phyloP scores from a whole-genome alignment of 2,113 vertebrate genomes.

The Protomyctophum bolini region DNA sequence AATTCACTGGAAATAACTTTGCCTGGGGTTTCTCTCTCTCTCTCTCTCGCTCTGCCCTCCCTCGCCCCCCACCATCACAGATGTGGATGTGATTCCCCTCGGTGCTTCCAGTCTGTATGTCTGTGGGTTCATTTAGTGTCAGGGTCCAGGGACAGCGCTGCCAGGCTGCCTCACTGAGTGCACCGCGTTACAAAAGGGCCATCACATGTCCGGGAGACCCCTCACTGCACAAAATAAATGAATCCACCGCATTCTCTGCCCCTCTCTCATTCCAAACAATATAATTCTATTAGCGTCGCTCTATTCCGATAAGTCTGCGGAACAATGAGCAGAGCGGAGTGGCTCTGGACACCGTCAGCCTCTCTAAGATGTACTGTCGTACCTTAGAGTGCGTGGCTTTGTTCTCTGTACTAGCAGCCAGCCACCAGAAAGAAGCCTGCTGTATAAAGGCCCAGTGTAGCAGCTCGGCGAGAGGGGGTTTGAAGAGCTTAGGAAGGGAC shows the following conservation, averaged over 20 bases:
- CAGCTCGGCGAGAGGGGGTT: slow-evolving; percentile 37
- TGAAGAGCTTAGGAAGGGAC: slow-evolving; percentile 42
- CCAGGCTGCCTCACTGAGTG: slow-evolving; percentile 28
- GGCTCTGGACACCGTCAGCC: slow-evolving; percentile 53
- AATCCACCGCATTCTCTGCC: slow-evolving; percentile 51
- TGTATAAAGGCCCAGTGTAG: slow-evolving; percentile 34
- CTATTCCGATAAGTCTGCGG: slow-evolving; percentile 63
- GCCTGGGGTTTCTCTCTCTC: slow-evolving; percentile 22
- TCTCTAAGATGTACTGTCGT: slow-evolving; percentile 34
- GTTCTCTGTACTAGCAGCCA: slow-evolving; percentile 46
- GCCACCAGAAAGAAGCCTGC: slow-evolving; percentile 15
- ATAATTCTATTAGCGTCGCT: slow-evolving; percentile 67
- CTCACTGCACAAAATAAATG: slow-evolving; percentile 27
- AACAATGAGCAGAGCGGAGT: slow-evolving; percentile 52
- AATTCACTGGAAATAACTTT: slow-evolving; percentile 28
- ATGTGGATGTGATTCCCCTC: slow-evolving; percentile 40
- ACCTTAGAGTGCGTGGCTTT: slow-evolving; percentile 43
- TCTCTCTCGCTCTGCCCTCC: neutral
- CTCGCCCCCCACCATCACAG: slow-evolving; percentile 28
- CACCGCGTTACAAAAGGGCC: slow-evolving; percentile 42
- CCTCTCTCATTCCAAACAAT: slow-evolving; percentile 36
- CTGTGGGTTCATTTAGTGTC: slow-evolving; percentile 57
- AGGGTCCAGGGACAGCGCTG: slow-evolving; percentile 1
- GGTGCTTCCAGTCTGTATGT: slow-evolving; percentile 21
- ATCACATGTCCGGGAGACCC: slow-evolving; percentile 40